Conservation (phyloP, 2,113 vertebrate genomes). For the human (Homo sapiens) region GRCh38 chr6:141348501-141349000, state of each 20-base stretch:
- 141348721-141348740: neutral
- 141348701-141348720: neutral
- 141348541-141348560: neutral
- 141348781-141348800: neutral
- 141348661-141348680: neutral
- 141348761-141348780: neutral
- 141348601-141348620: neutral
- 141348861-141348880: neutral
- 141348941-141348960: neutral
- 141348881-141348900: neutral
- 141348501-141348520: neutral
- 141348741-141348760: neutral
- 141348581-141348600: neutral
- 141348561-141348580: neutral
- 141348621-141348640: neutral
- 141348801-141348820: neutral
- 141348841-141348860: neutral
- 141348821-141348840: neutral
- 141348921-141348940: neutral
- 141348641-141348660: neutral
- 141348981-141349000: neutral
- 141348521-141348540: slow-evolving; percentile 10
- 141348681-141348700: neutral
- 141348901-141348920: neutral
- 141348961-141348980: neutral